Conservation (phyloP, 1,140 invertebrate genomes). For the Adoxophyes honmai region DNA sequence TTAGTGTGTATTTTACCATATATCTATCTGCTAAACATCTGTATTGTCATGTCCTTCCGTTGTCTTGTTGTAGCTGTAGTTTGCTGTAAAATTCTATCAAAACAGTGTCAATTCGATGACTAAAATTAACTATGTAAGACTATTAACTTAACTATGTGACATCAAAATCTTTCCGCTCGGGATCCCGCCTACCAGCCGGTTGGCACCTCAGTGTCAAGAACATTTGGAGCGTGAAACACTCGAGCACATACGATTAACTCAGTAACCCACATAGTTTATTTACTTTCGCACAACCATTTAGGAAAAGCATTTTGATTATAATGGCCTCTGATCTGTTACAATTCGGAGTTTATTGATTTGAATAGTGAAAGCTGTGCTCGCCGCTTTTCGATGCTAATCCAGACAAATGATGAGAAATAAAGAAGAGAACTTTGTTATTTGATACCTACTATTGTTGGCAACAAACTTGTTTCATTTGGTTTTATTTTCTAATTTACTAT, state of each 20-base stretch:
- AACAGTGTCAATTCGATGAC: too few species aligned
- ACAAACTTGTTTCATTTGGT: too few species aligned
- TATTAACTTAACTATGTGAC: too few species aligned
- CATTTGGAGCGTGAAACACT: neutral
- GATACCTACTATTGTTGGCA: too few species aligned
- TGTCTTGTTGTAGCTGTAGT: too few species aligned
- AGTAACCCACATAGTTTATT: neutral
- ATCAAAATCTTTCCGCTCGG: neutral
- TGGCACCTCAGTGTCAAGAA: neutral
- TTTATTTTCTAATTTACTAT: too few species aligned
- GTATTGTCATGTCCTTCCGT: too few species aligned
- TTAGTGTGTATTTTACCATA: too few species aligned
- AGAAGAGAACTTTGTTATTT: too few species aligned
- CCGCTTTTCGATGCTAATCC: neutral
- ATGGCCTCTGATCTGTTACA: neutral
- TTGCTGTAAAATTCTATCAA: too few species aligned
- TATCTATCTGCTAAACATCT: too few species aligned
- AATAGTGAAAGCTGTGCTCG: neutral
- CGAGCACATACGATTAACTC: conserved; percentile 9
- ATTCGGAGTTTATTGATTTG: neutral
- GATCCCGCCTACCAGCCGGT: neutral
- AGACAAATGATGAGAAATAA: neutral
- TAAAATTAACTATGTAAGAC: too few species aligned
- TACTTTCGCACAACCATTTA: neutral
- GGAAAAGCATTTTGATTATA: neutral